Evolutionary conservation across 2,888 invertebrate species (phyloP).

Genomic region (Ephialtes manifestator): DNA sequence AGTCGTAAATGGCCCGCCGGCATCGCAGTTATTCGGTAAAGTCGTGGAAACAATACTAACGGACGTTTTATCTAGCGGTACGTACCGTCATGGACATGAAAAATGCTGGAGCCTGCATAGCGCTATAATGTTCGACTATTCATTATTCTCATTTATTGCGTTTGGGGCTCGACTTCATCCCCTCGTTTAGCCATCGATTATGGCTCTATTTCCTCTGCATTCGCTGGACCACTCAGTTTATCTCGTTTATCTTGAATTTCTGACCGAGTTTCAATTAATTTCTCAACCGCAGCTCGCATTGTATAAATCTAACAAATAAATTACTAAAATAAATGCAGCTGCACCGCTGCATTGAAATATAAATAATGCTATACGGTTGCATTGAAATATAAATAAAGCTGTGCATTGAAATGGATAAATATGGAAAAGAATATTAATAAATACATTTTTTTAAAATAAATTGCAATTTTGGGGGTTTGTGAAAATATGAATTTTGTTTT

Average conservation of each 20-base stretch:
- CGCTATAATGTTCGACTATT: slow-evolving; percentile 41
- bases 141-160: slow-evolving; percentile 54
- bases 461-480: too few species aligned
- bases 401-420: too few species aligned
- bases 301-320: background rate
- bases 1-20: slow-evolving; percentile 58
- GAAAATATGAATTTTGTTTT: too few species aligned
- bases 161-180: slow-evolving; percentile 33
- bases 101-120: slow-evolving; percentile 35
- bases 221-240: slow-evolving; percentile 41
- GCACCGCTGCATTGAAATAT: background rate
- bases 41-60: slow-evolving; percentile 18
- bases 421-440: too few species aligned
- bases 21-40: slow-evolving; percentile 36
- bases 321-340: background rate
- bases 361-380: too few species aligned
- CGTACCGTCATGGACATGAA: background rate
- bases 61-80: background rate
- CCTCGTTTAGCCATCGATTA: slow-evolving; percentile 60
- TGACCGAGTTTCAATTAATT: slow-evolving; percentile 63
- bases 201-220: slow-evolving; percentile 50
- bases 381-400: too few species aligned
- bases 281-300: background rate
- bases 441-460: too few species aligned
- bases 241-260: slow-evolving; percentile 63